phyloP scores from a whole-genome alignment of 2,888 invertebrate species.

The Watsonalla cultraria region DNA sequence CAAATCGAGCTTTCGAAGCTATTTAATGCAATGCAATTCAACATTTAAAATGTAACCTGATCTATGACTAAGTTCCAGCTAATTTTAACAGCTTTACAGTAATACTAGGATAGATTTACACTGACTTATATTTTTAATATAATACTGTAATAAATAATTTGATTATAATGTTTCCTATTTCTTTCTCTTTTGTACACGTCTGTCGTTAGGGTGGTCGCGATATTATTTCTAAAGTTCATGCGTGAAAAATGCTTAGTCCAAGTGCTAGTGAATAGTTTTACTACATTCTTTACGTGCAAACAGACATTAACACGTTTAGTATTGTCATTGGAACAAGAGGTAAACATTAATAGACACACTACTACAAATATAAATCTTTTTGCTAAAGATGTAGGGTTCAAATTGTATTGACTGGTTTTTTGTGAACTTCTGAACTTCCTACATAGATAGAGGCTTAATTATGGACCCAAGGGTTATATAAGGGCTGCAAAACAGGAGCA shows the following conservation, averaged over 20 bases:
- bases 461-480: constrained; percentile 43
- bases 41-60: constrained; percentile 14
- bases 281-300: background rate
- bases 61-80: constrained; percentile 23
- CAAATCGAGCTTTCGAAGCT: no score
- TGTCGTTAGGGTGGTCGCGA: background rate
- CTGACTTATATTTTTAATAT: constrained; percentile 24
- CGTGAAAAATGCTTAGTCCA: no score
- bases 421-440: constrained; percentile 26
- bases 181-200: background rate
- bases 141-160: constrained; percentile 35
- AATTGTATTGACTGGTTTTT: constrained; percentile 3
- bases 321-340: constrained; percentile 62
- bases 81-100: constrained; percentile 44
- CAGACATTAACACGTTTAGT: constrained; percentile 29
- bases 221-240: no score
- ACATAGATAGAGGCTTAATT: constrained; percentile 31
- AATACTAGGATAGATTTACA: constrained; percentile 33
- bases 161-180: constrained; percentile 8
- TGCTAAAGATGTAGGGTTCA: constrained; percentile 3
- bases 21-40: background rate
- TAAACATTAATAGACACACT: constrained; percentile 32
- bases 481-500: constrained; percentile 29
- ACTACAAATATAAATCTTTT: constrained; percentile 15
- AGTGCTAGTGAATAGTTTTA: background rate